phyloP scores from a whole-genome alignment of 2,888 invertebrate species.

The Argyra leucocephala region DNA sequence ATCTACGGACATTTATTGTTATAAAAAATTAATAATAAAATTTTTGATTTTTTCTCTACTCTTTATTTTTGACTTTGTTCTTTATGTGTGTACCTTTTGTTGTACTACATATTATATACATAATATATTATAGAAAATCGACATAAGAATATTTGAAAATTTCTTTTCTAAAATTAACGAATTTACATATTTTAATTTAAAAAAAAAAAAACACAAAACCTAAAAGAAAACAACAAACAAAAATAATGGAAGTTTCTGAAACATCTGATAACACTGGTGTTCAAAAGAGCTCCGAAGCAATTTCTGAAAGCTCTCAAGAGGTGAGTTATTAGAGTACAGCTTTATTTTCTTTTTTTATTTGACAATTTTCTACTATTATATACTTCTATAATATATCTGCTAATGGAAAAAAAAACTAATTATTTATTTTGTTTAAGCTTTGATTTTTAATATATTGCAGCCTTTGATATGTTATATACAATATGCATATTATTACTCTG shows the following conservation, averaged over 20 bases:
- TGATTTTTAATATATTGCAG: too few relatives aligned
- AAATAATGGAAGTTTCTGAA: conserved; percentile 27
- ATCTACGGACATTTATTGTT: too few relatives aligned
- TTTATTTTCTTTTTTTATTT: not conserved
- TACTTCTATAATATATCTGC: too few relatives aligned
- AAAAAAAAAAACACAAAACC: not conserved
- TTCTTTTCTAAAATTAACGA: conserved; percentile 1
- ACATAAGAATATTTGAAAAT: not conserved
- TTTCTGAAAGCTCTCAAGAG: conserved; percentile 25
- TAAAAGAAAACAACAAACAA: conserved; percentile 16
- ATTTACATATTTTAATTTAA: not conserved
- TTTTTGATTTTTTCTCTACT: too few relatives aligned
- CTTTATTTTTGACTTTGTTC: too few relatives aligned
- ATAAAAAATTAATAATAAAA: too few relatives aligned
- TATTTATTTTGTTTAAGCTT: too few relatives aligned
- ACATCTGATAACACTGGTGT: conserved; percentile 22
- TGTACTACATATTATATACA: not conserved
- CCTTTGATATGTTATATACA: too few relatives aligned
- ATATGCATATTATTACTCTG: too few relatives aligned
- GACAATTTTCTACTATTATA: not conserved
- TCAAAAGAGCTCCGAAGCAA: conserved; percentile 23
- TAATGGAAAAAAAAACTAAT: too few relatives aligned
- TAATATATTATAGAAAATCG: not conserved
- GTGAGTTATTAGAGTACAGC: conserved; percentile 16
- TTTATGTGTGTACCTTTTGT: not conserved